Conservation (phyloP, 2,888 invertebrate species). For the Clanis bilineata region DNA sequence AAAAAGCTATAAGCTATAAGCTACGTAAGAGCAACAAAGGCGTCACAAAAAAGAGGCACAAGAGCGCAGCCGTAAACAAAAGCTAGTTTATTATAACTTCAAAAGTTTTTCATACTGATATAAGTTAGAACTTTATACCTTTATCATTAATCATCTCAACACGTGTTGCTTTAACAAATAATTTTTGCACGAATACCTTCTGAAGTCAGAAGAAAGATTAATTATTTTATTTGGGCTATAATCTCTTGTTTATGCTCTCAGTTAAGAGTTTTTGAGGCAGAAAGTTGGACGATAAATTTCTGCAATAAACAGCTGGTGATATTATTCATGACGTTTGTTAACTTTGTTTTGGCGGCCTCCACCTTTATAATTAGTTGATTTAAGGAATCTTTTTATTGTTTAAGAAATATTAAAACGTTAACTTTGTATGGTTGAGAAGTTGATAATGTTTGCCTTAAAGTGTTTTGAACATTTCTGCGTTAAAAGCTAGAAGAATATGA, state of each 20-base stretch:
- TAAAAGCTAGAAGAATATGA: not conserved
- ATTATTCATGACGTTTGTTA: slow-evolving; percentile 73
- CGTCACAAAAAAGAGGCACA: too few species aligned
- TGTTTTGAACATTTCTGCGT: slow-evolving; percentile 3
- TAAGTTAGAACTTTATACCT: not conserved
- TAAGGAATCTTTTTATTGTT: slow-evolving; percentile 40
- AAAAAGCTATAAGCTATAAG: too few species aligned
- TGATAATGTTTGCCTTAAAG: slow-evolving; percentile 5
- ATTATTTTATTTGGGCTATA: slow-evolving; percentile 62
- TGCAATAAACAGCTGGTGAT: slow-evolving; percentile 74
- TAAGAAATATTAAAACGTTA: slow-evolving; percentile 14
- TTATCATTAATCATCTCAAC: slow-evolving; percentile 6
- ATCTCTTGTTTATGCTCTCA: slow-evolving; percentile 71
- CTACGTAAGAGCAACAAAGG: too few species aligned
- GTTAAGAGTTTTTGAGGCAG: slow-evolving; percentile 67
- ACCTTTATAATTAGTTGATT: slow-evolving; percentile 66
- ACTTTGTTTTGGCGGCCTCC: slow-evolving; percentile 67
- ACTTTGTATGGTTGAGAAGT: slow-evolving; percentile 1
- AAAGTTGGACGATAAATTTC: slow-evolving; percentile 71
- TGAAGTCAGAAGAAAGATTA: slow-evolving; percentile 42
- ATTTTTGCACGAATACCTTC: slow-evolving; percentile 18
- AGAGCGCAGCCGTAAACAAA: too few species aligned
- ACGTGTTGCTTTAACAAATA: slow-evolving; percentile 23
- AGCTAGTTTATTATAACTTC: too few species aligned
- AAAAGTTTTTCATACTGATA: not conserved